Evolutionary conservation across 2,113 vertebrate genomes (phyloP).

Genomic region (Cercopithecus mona): DNA sequence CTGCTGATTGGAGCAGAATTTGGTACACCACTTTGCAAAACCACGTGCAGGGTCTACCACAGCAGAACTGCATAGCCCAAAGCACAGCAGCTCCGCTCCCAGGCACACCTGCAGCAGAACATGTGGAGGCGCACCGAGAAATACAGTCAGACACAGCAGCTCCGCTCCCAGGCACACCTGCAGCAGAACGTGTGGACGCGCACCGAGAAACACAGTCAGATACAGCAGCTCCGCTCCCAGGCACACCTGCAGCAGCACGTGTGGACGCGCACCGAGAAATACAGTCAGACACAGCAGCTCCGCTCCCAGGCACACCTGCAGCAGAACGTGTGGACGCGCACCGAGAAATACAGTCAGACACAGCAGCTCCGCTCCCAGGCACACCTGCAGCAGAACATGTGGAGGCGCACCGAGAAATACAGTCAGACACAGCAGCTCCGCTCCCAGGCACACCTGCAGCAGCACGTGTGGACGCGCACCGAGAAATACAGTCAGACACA

Average conservation of each 20-base stretch:
- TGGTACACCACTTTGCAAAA: background rate
- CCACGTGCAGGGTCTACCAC: rapidly evolving
- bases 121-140: too few species aligned
- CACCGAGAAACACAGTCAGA: too few species aligned
- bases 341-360: too few species aligned
- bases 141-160: background rate
- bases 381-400: rapidly evolving
- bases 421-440: background rate
- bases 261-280: background rate
- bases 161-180: rapidly evolving
- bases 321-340: background rate
- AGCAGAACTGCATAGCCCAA: background rate
- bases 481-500: background rate
- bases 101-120: rapidly evolving
- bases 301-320: rapidly evolving
- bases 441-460: rapidly evolving
- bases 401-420: too few species aligned
- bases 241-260: rapidly evolving
- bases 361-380: background rate
- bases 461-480: background rate
- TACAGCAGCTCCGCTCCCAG: background rate
- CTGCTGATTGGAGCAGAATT: background rate
- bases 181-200: background rate
- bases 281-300: background rate
- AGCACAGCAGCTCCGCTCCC: background rate